Base-by-base conservation (phyloP, 2,797 vertebrate species). In the Artibeus jamaicensis region DNA sequence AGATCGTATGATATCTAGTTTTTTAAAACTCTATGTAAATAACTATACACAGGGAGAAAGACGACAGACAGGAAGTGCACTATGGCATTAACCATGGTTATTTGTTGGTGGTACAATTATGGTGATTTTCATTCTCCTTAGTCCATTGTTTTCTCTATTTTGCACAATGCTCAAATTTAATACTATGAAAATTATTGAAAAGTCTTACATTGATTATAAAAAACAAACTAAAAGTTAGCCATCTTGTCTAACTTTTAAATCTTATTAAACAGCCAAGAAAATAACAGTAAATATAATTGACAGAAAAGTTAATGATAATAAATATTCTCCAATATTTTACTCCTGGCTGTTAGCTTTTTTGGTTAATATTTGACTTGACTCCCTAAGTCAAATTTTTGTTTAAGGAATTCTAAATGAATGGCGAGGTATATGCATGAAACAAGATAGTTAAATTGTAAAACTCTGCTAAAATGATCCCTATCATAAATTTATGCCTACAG, bases 251-350 rank as follows among this genome's bases (percentile, higher is more conserved):
- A 83, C 39, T 77, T 94, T 73, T 59, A 76, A 71, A 34, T 81
- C 11, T 85, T 42, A 70, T 57, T 74, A 89, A 59, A 21, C 50
- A 89, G 57, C n/a, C 71, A 89, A 91, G 39, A 83, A 97, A 90
- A 91, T 4, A 87, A 29, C 53, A 46, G 9, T 48, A 74, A 46
- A 71, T 89, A 29, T 71, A 74, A 92, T 22, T 62, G 78, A 73
- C 68, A 34, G 55, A 42, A 74, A 79, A 62, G 34, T 62, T 73
- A 67, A 76, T 57, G 34, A 85, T 8, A 92, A 14, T 44, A 65
- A 77, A 62, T 37, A 26, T 55, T 76, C 26, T 62, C 7, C 7
- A 65, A 86, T 68, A 18, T 92, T 88, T 88, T 81, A 81, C 26
- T 77, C 37, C 14, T 5, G 46, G 29, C 5, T 76, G 29, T 26